phyloP scores from a whole-genome alignment of 1,140 invertebrate genomes.

The Pemphigus obesinymphae region DNA sequence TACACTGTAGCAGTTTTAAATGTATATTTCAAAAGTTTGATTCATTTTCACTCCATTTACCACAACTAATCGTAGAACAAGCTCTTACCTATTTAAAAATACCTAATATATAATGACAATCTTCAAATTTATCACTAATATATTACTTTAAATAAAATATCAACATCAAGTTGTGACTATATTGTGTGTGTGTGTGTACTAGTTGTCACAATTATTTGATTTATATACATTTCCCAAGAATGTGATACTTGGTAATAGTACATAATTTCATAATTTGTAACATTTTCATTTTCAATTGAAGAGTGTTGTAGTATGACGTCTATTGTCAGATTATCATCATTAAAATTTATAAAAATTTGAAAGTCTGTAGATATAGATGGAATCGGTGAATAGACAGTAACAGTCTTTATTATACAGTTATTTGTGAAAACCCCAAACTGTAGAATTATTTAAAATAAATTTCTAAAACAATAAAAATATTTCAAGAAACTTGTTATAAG shows the following conservation, averaged over 20 bases:
- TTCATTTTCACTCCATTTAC: slow-evolving; percentile 58
- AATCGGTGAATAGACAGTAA: slow-evolving; percentile 65
- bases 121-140: no score
- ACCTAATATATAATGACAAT: neutral
- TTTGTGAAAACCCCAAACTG: slow-evolving; percentile 72
- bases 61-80: slow-evolving; percentile 68
- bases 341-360: slow-evolving; percentile 61
- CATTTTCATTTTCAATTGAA: neutral
- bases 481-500: no score
- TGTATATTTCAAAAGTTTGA: neutral
- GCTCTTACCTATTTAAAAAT: slow-evolving; percentile 62
- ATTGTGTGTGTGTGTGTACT: neutral
- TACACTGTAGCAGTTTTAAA: slow-evolving; percentile 8
- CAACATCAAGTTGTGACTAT: neutral
- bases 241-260: neutral
- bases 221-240: neutral
- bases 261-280: slow-evolving; percentile 6
- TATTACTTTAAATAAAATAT: slow-evolving; percentile 21
- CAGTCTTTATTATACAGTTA: no score
- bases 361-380: slow-evolving; percentile 67
- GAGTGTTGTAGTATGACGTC: slow-evolving; percentile 22
- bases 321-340: neutral
- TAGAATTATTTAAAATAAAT: no score
- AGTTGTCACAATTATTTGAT: neutral
- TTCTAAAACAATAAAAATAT: no score